Base-by-base conservation (phyloP, 2,797 vertebrate species). In the Orientallactaga sibirica region DNA sequence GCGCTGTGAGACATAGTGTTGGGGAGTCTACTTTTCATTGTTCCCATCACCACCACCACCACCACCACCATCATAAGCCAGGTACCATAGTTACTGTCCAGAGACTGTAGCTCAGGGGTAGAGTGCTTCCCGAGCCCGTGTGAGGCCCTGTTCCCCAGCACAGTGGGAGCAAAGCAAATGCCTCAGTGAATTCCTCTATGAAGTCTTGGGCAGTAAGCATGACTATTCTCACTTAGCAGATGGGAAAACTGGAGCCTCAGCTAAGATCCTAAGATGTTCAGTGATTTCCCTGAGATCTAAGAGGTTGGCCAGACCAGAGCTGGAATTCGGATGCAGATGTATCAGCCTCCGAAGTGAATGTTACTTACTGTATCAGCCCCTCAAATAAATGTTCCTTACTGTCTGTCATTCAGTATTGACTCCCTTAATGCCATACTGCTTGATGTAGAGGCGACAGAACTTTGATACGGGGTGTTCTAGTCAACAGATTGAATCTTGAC, bases 121-220 rank as follows among this genome's bases (percentile, higher is more conserved):
- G 76, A 62, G 10, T 41, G 66, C 24, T 70, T 58, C 75, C 74
- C n/a, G 2, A 78, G 16, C 15, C 11, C 58, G 10, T n/a, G 16
- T n/a, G 33, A 79, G 25, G 18, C n/a, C 52, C 71, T 33, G 52
- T 43, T 41, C 24, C 37, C 52, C 52, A 89, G n/a, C 66, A 41
- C 12, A 37, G 33, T 22, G 66, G 16, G n/a, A 33, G 61, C 20
- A 71, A 79, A 18, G 8, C 29, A 12, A 68, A 33, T 67, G 55
- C 92, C n/a, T 78, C 61, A 41, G 19, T 88, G 93, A 67, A n/a
- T 81, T 92, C 52, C 80, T 95, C 88, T 2, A 79, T 52, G 67
- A 73, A 7, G 16, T 73, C 43, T 67, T 83, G 24, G 88, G 18
- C 64, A 68, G 64, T 77, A 77, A 70, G 68, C 61, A 61, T 33